Conservation (phyloP, 2,113 vertebrate species). For the Entomyzon cyanotis region DNA sequence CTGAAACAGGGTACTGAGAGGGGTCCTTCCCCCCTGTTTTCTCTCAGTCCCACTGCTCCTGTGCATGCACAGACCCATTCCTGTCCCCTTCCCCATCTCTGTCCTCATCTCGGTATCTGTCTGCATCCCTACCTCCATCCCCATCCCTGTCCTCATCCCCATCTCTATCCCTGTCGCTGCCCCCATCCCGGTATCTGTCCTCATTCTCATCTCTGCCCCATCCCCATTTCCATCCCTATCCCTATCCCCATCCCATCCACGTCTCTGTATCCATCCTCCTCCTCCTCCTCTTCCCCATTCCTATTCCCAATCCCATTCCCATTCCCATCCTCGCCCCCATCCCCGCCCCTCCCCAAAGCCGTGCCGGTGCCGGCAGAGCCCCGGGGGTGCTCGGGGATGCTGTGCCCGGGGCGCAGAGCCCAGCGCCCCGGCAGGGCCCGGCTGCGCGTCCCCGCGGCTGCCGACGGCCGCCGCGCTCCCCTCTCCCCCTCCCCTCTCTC, state of each 20-base stretch:
- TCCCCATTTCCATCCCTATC: neutral
- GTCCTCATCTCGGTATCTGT: too few relatives aligned
- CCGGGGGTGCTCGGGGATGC: rapidly evolving
- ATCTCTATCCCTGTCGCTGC: neutral
- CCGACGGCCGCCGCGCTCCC: neutral
- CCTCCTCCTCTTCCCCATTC: neutral
- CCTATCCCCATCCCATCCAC: neutral
- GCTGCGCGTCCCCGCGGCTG: neutral
- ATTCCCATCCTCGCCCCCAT: neutral
- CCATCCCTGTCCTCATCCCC: too few relatives aligned
- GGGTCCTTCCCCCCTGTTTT: rapidly evolving
- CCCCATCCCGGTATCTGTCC: neutral
- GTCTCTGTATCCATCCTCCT: too few relatives aligned
- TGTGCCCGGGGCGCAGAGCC: neutral
- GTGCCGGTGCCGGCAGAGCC: neutral
- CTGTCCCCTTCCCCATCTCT: too few relatives aligned
- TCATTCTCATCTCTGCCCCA: too few relatives aligned
- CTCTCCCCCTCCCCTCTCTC: neutral
- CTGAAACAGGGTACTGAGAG: rapidly evolving
- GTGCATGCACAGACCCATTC: neutral
- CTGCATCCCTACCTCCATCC: neutral
- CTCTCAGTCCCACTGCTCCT: neutral
- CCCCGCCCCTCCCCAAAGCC: neutral
- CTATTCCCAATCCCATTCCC: neutral
- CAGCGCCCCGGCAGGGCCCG: neutral